Evolutionary conservation across 2,888 invertebrate genomes (phyloP), one percentile per base, ranked within the genome.

Genomic region (Homarus gammarus): DNA sequence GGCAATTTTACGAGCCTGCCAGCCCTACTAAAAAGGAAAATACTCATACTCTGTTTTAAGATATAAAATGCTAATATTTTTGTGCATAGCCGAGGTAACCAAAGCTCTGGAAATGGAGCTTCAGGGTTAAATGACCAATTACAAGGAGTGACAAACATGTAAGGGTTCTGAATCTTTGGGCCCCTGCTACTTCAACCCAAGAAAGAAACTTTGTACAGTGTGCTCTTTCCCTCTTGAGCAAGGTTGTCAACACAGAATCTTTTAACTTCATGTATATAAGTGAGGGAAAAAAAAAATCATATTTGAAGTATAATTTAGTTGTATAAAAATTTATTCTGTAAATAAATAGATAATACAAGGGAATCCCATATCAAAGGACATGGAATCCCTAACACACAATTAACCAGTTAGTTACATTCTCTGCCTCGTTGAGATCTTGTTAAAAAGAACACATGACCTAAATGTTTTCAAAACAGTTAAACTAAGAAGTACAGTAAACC

Each of bases 281-380:
- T 15, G 56, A 18, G 49, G 8, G 49, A 15, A 15, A 15, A 49
- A 49, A 49, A 49, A 12, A 5, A 56, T 56, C 56, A 56, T 18
- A 56, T 56, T 56, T 56, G 15, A 56, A 18, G 56, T 22, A 49
- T 12, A 49, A 49, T 15, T 56, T 64, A 8, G 5, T 12, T 10
- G 64, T 64, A 64, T 64, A 64, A 64, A 64, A 64, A 8, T 64
- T 64, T 64, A 64, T 64, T 64, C 64, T 64, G 64, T 64, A 64
- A 64, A 64, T 64, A 64, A 64, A 64, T 64, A 64, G 64, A 27
- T 64, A 64, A 64, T 27, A 64, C 64, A 64, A 56, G 3, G 12
- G 12, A 56, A 18, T 22, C n/a, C 18, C 56, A 56, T n/a, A 56
- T 18, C 18, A 56, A 22, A 0, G 3, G 64, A 64, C 27, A 8